phyloP scores from a whole-genome alignment of 2,888 invertebrate genomes.

The Cephus runcator region DNA sequence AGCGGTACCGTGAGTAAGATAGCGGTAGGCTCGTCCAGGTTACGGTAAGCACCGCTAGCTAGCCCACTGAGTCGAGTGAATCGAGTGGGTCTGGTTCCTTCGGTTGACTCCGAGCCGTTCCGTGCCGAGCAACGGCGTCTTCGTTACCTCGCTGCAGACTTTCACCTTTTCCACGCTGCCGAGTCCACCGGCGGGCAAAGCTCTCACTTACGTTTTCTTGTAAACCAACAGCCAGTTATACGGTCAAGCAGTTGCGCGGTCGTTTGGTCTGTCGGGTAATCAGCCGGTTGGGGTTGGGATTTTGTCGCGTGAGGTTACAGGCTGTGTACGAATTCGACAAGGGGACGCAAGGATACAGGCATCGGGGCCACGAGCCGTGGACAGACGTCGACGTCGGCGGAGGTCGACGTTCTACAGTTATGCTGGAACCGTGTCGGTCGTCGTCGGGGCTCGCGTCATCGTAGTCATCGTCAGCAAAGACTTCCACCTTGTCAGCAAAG shows the following conservation, averaged over 20 bases:
- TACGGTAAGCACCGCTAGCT: constrained; percentile 14
- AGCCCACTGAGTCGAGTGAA: constrained; percentile 4
- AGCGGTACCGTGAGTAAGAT: constrained; percentile 59
- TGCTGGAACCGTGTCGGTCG: neutral
- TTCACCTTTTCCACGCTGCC: constrained; percentile 45
- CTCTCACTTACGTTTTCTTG: constrained; percentile 29
- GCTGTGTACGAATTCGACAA: neutral
- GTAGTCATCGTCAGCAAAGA: neutral
- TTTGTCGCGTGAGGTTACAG: neutral
- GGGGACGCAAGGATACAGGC: neutral
- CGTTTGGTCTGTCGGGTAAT: neutral
- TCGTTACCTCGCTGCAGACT: constrained; percentile 31
- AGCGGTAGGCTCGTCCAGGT: constrained; percentile 7
- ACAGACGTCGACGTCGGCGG: neutral
- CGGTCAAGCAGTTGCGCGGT: neutral
- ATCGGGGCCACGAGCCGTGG: neutral
- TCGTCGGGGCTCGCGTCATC: neutral
- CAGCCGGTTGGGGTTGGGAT: neutral
- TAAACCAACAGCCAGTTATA: neutral
- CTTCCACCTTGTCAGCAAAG: neutral
- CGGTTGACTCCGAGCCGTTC: constrained; percentile 2
- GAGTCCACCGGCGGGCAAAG: constrained; percentile 24
- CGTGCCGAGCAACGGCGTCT: neutral
- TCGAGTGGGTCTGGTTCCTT: neutral
- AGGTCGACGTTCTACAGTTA: neutral